Evolutionary conservation across 92 coral and sea anemone species (phyloP).

Genomic region (Heteractis magnifica): DNA sequence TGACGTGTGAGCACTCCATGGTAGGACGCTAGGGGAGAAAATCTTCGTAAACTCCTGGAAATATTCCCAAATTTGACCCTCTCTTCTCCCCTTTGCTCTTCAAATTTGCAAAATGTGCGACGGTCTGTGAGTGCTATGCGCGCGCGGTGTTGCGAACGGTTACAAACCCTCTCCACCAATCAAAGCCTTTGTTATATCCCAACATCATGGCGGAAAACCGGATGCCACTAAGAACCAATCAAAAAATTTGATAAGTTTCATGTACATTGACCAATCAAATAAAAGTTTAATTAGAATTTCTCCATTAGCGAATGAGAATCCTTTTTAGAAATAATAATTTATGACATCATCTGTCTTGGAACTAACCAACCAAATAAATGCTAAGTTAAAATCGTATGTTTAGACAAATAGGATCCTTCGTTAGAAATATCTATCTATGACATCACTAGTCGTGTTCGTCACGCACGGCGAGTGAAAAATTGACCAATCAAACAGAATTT

Average conservation of each 20-base stretch:
- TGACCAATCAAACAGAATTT: conserved; percentile 15
- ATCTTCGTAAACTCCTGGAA: conserved; percentile 39
- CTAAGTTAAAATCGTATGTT: not conserved
- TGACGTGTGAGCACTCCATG: conserved; percentile 97
- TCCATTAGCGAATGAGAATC: not conserved
- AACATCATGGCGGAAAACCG: not conserved
- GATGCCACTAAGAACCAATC: conserved; percentile 22
- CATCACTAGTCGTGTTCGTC: not conserved
- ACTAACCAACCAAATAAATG: not conserved
- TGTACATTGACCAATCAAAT: conserved; percentile 17
- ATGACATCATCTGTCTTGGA: conserved; percentile 17
- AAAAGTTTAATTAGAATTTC: not conserved
- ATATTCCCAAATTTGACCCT: conserved; percentile 50
- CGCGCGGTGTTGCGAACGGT: conserved; percentile 87
- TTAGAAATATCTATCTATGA: not conserved
- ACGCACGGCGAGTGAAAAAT: not conserved
- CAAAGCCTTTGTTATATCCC: conserved; percentile 38
- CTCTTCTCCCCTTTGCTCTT: conserved; percentile 25
- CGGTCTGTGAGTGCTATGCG: conserved; percentile 55
- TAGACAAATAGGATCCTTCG: not conserved
- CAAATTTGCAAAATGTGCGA: conserved; percentile 48
- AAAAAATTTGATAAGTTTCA: conserved; percentile 1
- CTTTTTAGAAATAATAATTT: not conserved
- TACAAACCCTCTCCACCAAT: conserved; percentile 72
- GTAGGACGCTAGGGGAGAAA: conserved; percentile 32